Evolutionary conservation across 2,888 invertebrate species (phyloP).

Genomic region (Dolomedes plantarius): DNA sequence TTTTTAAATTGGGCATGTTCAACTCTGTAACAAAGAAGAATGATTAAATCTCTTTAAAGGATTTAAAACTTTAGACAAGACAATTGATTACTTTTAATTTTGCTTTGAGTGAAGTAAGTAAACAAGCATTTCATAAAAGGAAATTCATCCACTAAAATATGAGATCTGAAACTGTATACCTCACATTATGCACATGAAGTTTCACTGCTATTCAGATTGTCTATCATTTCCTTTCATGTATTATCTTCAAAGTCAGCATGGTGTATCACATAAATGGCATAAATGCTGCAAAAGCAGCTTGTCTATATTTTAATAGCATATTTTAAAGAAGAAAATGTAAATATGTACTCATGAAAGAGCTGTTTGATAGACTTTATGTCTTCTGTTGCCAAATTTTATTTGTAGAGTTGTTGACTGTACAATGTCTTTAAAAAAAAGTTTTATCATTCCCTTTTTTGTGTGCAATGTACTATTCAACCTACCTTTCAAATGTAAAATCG

Average conservation of each 20-base stretch:
- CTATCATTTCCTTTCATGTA: not conserved
- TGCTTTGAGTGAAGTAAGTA: too few relatives aligned
- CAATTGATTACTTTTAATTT: too few relatives aligned
- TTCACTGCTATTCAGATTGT: conserved; percentile 43
- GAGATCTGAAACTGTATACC: too few relatives aligned
- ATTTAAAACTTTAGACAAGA: too few relatives aligned
- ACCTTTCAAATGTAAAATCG: conserved; percentile 59
- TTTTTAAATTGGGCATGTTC: too few relatives aligned
- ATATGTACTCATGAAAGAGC: conserved; percentile 55
- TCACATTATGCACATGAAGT: too few relatives aligned
- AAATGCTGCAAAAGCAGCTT: conserved; percentile 48
- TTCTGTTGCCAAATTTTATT: conserved; percentile 68
- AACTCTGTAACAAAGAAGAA: too few relatives aligned
- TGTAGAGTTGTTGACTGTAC: conserved; percentile 46
- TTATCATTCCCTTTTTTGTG: conserved; percentile 45
- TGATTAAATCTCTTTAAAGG: too few relatives aligned
- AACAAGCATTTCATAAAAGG: too few relatives aligned
- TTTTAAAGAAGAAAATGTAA: conserved; percentile 69
- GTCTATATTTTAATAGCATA: conserved; percentile 68
- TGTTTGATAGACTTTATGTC: conserved; percentile 58
- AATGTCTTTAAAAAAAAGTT: conserved; percentile 22
- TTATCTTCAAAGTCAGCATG: conserved; percentile 25
- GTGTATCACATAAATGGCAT: conserved; percentile 30
- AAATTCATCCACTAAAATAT: too few relatives aligned
- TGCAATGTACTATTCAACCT: conserved; percentile 63